Base-by-base conservation (phyloP, 2,797 vertebrate species). In the Chelmon rostratus region DNA sequence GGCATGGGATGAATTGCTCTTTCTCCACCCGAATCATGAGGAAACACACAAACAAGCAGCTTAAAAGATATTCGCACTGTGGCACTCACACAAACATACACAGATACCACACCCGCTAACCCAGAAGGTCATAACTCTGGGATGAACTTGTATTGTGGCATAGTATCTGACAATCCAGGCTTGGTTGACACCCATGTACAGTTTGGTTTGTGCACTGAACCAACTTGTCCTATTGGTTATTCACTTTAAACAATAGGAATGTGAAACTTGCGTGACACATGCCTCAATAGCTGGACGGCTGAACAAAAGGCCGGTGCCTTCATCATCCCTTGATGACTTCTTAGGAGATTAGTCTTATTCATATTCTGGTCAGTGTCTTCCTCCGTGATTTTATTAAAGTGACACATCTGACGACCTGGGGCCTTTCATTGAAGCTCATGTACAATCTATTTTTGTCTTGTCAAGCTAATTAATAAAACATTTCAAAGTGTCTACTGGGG, bases 381-480 rank as follows among this genome's bases (percentile, higher is more conserved):
- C 54, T 64, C 37, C 53, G 13, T 50, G 53, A 67, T 58, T 66
- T 76, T 76, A 72, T 66, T 58, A 31, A 82, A 78, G 76, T 62
- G 58, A 78, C 77, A 84, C 13, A 25, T 63, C 1, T 0, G 10
- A 74, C n/a, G 18, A 11, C 54, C 37, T 8, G 38, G 37, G 58
- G 72, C 54, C 53, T 81, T 79, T 75, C 62, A 78, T 57, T 71
- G 54, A 84, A 65, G 61, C 69, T 77, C 67, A 78, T 50, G 49
- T 76, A 69, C 28, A 66, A 67, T 68, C 58, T 67, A 76, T 90
- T 81, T 70, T 73, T 82, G 76, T 75, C 75, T 40, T 19, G 35
- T 76, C 67, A 77, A 50, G 76, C 65, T 83, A 74, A 86, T 92
- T 72, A 91, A 90, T 91, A 86, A 91, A 89, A 88, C 3, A 86